Percentiles rank a stretch among this genome's conserved stretches.
These are phyloP conservation scores for Eupithecia centaureata DNA, from an alignment of 2,888 invertebrate species.

Conservation along the genomic window DNA sequence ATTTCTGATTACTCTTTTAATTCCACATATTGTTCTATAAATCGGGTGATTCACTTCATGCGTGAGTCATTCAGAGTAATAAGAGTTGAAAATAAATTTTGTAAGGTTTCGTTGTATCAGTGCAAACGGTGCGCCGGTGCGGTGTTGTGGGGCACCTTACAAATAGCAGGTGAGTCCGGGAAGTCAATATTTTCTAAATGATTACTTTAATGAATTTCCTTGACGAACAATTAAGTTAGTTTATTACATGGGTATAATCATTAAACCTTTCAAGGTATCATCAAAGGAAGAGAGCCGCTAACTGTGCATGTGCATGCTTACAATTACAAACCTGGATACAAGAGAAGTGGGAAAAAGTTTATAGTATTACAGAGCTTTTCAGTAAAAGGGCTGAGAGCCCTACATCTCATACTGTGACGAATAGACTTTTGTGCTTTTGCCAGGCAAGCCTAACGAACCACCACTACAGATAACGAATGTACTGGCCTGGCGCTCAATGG, in stretches of 20 bases:
- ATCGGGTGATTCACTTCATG: not conserved
- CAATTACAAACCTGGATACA: not conserved
- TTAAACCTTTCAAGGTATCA: too few species aligned
- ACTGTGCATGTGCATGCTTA: not conserved
- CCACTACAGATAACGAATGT: slow-evolving; percentile 65
- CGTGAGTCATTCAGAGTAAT: slow-evolving; percentile 36
- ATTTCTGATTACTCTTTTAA: not conserved
- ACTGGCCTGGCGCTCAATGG: slow-evolving; percentile 41
- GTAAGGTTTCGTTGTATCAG: slow-evolving; percentile 6
- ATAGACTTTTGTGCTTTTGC: slow-evolving; percentile 54
- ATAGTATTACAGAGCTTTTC: slow-evolving; percentile 10
- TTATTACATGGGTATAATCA: not conserved
- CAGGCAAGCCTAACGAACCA: slow-evolving; percentile 61
- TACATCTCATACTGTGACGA: slow-evolving; percentile 44
- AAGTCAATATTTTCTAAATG: not conserved
- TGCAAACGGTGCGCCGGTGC: too few species aligned
- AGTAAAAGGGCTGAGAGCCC: slow-evolving; percentile 30
- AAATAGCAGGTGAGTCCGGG: not conserved
- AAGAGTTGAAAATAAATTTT: slow-evolving; percentile 19
- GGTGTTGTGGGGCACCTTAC: not conserved
- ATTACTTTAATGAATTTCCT: not conserved
- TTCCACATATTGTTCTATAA: not conserved
- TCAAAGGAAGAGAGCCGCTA: too few species aligned
- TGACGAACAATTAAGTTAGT: not conserved
- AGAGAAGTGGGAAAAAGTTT: slow-evolving; percentile 9